These are phyloP conservation scores for Cinclus mexicanus DNA, from an alignment of 2,113 vertebrate species.

Conservation along the genomic window DNA sequence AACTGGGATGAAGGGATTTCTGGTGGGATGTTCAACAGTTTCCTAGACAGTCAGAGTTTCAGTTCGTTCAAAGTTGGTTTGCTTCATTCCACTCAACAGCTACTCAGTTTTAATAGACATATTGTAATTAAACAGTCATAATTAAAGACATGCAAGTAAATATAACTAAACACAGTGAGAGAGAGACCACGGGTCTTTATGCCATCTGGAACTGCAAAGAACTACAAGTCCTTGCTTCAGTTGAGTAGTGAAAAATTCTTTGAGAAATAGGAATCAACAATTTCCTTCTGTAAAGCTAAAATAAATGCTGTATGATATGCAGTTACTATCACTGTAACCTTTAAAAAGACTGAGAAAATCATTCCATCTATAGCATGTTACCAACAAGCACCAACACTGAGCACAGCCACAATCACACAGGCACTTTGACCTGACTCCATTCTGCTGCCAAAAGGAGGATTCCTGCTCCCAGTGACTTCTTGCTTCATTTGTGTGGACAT, in stretches of 20 bases:
- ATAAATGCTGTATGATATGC: background rate
- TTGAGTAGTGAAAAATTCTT: background rate
- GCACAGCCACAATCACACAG: background rate
- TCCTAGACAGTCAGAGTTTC: background rate
- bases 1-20: background rate
- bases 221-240: background rate
- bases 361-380: background rate
- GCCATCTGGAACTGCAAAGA: background rate
- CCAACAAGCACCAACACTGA: background rate
- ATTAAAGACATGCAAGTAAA: background rate
- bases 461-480: background rate
- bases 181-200: background rate
- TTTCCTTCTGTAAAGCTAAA: background rate
- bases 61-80: background rate
- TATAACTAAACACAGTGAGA: background rate
- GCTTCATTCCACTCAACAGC: background rate
- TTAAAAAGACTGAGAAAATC: background rate
- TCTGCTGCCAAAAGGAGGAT: background rate
- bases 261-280: background rate
- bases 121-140: background rate
- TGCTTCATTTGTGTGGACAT: background rate
- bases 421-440: background rate
- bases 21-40: background rate
- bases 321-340: background rate
- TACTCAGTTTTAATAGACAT: background rate